Conservation (phyloP, 1,140 invertebrate genomes). For the Laupala kohalensis region DNA sequence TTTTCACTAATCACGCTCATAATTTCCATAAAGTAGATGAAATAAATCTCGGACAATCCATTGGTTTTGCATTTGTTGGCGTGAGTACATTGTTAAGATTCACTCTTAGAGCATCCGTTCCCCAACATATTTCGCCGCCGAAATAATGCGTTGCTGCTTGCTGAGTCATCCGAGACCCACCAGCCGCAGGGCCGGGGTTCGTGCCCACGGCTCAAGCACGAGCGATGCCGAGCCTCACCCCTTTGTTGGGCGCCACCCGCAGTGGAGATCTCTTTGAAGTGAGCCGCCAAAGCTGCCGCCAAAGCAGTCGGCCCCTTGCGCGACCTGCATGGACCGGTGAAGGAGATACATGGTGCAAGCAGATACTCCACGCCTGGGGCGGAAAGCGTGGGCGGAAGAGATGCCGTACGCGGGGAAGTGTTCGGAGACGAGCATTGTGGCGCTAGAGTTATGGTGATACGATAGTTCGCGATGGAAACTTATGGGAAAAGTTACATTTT, state of each 20-base stretch:
- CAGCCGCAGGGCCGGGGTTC: not conserved
- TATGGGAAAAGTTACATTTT: too few species aligned
- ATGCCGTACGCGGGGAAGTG: too few species aligned
- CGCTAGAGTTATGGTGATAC: too few species aligned
- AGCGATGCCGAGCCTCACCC: not conserved
- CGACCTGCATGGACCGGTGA: not conserved
- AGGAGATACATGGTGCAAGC: not conserved
- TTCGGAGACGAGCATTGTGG: too few species aligned
- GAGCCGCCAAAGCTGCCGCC: too few species aligned
- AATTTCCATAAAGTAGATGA: too few species aligned
- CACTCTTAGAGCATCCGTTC: not conserved
- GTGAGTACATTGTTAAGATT: not conserved
- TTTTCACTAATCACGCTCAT: too few species aligned
- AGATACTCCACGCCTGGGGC: too few species aligned
- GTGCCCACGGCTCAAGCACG: not conserved
- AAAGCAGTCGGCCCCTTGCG: not conserved
- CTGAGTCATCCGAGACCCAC: not conserved
- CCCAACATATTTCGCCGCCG: not conserved
- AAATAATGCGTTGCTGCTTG: not conserved
- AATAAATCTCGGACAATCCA: not conserved
- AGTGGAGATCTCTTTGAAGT: not conserved
- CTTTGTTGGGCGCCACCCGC: too few species aligned
- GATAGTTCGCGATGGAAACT: too few species aligned
- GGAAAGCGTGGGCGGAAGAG: too few species aligned
- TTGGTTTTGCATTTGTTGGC: not conserved